A percentile compares a stretch with the other conserved stretches of the same genome.
Evolutionary conservation across 2,888 invertebrate species (phyloP).

Genomic region (Exephanes ischioxanthus): DNA sequence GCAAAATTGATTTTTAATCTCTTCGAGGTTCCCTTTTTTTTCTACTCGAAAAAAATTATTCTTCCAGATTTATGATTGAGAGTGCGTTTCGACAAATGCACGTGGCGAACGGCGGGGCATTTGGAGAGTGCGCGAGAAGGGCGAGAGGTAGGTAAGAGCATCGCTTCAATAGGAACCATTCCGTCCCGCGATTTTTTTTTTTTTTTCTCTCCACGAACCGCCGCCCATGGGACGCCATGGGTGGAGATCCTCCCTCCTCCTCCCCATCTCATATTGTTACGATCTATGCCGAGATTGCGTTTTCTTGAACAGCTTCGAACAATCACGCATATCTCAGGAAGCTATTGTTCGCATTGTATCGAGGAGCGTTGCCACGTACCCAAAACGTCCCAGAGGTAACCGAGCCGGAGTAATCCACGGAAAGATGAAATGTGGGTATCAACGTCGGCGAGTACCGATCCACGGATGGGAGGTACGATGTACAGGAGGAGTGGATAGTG

Average conservation of each 20-base stretch:
- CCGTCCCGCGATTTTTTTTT: not conserved
- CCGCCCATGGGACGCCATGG: slow-evolving; percentile 68
- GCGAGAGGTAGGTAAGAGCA: slow-evolving; percentile 33
- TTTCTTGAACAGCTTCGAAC: slow-evolving; percentile 78
- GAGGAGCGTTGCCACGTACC: slow-evolving; percentile 42
- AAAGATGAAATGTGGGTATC: slow-evolving; percentile 46
- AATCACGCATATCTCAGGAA: slow-evolving; percentile 74
- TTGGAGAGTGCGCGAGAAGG: slow-evolving; percentile 19
- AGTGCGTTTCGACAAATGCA: slow-evolving; percentile 23
- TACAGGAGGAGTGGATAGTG: not conserved
- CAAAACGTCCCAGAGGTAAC: slow-evolving; percentile 73
- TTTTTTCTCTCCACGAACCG: not conserved
- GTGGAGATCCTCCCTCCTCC: slow-evolving; percentile 37
- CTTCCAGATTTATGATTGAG: not conserved
- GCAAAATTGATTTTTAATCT: slow-evolving; percentile 1
- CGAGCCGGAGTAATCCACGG: slow-evolving; percentile 75
- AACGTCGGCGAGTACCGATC: slow-evolving; percentile 1
- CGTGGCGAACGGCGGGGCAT: slow-evolving; percentile 23
- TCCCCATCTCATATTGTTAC: slow-evolving; percentile 72
- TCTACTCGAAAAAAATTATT: not conserved
- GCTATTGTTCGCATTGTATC: slow-evolving; percentile 74
- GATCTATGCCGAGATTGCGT: slow-evolving; percentile 74
- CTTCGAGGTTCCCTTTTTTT: not conserved
- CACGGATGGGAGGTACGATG: not conserved
- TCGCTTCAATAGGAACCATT: slow-evolving; percentile 32